phyloP scores from a whole-genome alignment of 2,113 vertebrate genomes.

The Bostrychus sinensis region DNA sequence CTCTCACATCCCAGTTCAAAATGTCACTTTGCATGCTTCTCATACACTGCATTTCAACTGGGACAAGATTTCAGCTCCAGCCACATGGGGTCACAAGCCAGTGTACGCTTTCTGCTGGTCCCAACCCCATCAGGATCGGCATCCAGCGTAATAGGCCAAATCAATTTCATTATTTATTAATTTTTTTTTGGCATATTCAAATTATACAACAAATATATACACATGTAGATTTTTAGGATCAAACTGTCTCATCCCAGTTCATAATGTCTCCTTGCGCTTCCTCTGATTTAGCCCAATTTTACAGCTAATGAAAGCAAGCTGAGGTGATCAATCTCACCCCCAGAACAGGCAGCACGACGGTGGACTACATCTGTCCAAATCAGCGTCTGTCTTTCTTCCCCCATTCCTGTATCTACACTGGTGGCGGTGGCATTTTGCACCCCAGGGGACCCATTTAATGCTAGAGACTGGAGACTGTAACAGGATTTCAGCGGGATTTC shows the following conservation, averaged over 20 bases:
- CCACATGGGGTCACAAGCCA: too few relatives aligned
- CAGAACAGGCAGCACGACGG: conserved; percentile 23
- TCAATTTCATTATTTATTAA: too few relatives aligned
- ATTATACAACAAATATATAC: too few relatives aligned
- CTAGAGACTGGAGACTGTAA: conserved; percentile 43
- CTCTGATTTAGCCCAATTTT: conserved; percentile 29
- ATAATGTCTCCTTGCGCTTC: background rate
- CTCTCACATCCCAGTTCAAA: background rate
- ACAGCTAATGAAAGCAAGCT: conserved; percentile 54
- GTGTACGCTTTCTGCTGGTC: too few relatives aligned
- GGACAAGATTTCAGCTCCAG: background rate
- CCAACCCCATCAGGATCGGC: too few relatives aligned
- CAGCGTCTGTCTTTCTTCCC: conserved; percentile 3
- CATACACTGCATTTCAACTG: background rate
- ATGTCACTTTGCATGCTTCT: background rate
- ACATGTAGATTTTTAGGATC: background rate
- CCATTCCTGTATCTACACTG: conserved; percentile 34
- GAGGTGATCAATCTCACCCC: conserved; percentile 57
- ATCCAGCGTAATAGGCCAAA: too few relatives aligned
- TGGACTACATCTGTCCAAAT: conserved; percentile 45
- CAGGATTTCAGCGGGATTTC: conserved; percentile 60
- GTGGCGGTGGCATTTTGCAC: conserved; percentile 31
- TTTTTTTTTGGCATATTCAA: too few relatives aligned
- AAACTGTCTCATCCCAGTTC: background rate
- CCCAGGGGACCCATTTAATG: conserved; percentile 38